Evolutionary conservation across 2,113 vertebrate genomes (phyloP).

Genomic region (Sarotherodon lohbergeri): DNA sequence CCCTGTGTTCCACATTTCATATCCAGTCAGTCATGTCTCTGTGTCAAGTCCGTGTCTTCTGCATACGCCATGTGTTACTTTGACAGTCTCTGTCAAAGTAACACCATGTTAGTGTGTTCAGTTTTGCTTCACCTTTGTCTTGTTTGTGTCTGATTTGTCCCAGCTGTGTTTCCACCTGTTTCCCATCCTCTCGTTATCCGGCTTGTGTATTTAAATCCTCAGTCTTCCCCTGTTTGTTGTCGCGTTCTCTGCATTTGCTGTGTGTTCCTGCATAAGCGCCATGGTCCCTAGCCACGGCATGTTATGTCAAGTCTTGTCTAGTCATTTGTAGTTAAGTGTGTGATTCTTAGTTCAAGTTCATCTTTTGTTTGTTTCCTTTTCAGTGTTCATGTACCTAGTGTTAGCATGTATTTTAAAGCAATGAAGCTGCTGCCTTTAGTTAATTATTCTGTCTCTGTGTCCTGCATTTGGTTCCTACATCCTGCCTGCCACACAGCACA

Average conservation of each 20-base stretch:
- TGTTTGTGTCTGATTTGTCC: not conserved
- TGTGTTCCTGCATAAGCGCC: accelerated
- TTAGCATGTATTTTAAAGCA: not conserved
- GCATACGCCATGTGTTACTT: not conserved
- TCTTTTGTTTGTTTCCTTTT: not conserved
- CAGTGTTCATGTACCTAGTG: not conserved
- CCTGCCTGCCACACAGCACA: not conserved
- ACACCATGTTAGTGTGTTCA: not conserved
- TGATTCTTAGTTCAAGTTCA: not conserved
- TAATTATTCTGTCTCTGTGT: not conserved
- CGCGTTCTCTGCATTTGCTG: accelerated
- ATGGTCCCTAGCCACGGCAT: accelerated
- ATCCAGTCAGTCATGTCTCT: not conserved
- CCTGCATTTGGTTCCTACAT: not conserved
- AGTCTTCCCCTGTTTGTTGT: not conserved
- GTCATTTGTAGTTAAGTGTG: not conserved
- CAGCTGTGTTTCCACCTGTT: not conserved
- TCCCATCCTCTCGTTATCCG: not conserved
- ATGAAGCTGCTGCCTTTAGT: accelerated
- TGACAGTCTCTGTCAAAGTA: not conserved
- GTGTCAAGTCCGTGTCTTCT: not conserved
- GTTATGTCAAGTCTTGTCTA: not conserved
- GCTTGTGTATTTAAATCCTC: not conserved
- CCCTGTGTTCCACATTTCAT: not conserved
- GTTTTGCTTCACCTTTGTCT: not conserved